Evolutionary conservation across 2,797 vertebrate species (phyloP).

Genomic region (Okamejei kenojei): DNA sequence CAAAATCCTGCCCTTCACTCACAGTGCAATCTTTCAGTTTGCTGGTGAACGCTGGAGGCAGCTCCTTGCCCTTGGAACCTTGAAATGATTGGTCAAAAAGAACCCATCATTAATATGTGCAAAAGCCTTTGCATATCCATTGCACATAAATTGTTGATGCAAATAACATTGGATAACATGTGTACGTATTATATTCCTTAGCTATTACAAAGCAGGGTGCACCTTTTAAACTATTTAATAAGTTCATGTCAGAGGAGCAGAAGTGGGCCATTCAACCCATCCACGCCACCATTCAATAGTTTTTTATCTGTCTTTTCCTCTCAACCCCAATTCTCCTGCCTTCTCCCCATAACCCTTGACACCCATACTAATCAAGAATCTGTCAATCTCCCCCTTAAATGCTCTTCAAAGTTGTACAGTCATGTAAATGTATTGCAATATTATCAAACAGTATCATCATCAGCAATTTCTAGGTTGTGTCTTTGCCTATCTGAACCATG

Average conservation of each 20-base stretch:
- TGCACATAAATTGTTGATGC: neutral
- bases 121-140: neutral
- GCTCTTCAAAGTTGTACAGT: neutral
- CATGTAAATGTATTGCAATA: neutral
- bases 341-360: too few species aligned
- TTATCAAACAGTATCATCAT: neutral
- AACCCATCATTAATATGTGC: neutral
- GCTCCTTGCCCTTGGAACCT: conserved; percentile 50
- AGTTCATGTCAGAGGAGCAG: too few species aligned
- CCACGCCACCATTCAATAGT: too few species aligned
- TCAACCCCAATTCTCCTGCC: too few species aligned
- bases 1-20: conserved; percentile 67
- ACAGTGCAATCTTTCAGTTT: conserved; percentile 59
- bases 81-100: conserved; percentile 38
- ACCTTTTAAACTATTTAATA: neutral
- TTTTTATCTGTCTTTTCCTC: too few species aligned
- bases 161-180: neutral
- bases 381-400: too few species aligned
- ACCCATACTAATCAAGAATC: too few species aligned
- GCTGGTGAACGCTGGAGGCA: conserved; percentile 62
- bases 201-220: neutral
- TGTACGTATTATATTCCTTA: neutral
- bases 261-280: too few species aligned
- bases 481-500: neutral
- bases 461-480: neutral